These are phyloP conservation scores for Platycercus adscitus DNA, from an alignment of 2,113 vertebrate species.

Conservation along the genomic window DNA sequence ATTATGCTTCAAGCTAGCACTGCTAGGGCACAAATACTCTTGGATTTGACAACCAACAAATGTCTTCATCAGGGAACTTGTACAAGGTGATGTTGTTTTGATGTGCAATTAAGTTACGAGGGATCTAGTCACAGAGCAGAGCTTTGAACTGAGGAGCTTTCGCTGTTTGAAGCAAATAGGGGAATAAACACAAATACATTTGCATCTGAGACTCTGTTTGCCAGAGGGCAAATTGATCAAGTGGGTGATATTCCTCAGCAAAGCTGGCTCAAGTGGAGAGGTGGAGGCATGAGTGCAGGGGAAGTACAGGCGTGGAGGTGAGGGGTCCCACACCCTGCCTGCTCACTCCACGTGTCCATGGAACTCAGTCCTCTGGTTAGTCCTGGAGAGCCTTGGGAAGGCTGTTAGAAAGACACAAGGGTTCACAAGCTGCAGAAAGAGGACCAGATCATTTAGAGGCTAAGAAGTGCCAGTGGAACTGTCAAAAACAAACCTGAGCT, in stretches of 20 bases:
- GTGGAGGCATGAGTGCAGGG: neutral
- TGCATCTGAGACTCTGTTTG: neutral
- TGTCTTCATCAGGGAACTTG: neutral
- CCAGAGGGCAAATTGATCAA: neutral
- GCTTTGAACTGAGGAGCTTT: constrained; percentile 28
- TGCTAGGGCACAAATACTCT: neutral
- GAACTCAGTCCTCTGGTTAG: neutral
- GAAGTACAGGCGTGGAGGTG: neutral
- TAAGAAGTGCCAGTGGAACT: neutral
- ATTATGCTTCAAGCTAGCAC: neutral
- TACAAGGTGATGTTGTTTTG: neutral
- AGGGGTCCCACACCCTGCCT: neutral
- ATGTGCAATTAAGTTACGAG: constrained; percentile 28
- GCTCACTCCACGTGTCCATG: accelerated
- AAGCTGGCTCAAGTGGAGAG: accelerated
- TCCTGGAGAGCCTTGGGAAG: neutral
- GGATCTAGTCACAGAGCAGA: neutral
- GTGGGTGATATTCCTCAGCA: neutral
- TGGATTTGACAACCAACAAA: neutral
- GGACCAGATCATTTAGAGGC: neutral
- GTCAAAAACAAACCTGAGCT: neutral
- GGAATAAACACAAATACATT: neutral
- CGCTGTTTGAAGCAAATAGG: neutral
- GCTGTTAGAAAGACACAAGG: neutral
- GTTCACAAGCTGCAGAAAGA: neutral